Conservation (phyloP, 1,140 invertebrate genomes). For the Zaprionus tsacasi region DNA sequence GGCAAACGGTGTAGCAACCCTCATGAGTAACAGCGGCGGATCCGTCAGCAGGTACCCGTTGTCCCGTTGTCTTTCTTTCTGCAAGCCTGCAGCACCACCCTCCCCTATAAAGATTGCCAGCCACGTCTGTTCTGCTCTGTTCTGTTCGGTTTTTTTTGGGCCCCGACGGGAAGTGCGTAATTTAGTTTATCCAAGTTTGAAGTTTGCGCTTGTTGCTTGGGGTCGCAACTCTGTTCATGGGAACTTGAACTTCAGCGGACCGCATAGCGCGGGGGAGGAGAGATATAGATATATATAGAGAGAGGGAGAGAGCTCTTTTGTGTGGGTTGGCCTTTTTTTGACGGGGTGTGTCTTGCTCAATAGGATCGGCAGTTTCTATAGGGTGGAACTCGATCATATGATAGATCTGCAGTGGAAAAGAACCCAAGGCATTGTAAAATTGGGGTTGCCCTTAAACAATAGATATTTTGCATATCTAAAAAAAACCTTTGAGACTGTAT, state of each 20-base stretch:
- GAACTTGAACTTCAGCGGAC: constrained; percentile 58
- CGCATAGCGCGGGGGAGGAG: constrained; percentile 19
- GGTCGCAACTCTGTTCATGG: constrained; percentile 67
- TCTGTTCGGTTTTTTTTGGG: constrained; percentile 20
- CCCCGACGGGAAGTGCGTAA: constrained; percentile 78
- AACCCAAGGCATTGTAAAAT: neutral
- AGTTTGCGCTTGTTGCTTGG: constrained; percentile 59
- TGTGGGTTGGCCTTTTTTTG: constrained; percentile 44
- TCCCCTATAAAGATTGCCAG: constrained; percentile 53
- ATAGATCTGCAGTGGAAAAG: constrained; percentile 1
- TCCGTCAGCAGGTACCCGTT: constrained; percentile 53
- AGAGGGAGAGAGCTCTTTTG: constrained; percentile 4
- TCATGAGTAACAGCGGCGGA: constrained; percentile 11
- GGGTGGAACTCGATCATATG: neutral
- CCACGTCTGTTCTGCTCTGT: constrained; percentile 1
- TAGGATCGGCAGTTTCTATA: constrained; percentile 10
- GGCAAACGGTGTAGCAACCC: constrained; percentile 53
- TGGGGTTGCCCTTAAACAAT: neutral
- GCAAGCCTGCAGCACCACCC: constrained; percentile 48
- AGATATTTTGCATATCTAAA: neutral
- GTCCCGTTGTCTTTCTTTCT: constrained; percentile 50
- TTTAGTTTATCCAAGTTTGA: constrained; percentile 66
- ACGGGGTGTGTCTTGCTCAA: constrained; percentile 27
- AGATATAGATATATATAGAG: neutral
- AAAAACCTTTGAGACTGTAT: too few species aligned